Percentiles rank a stretch among this genome's conserved stretches.
phyloP scores from a whole-genome alignment of 2,888 invertebrate genomes.

The Rhodophaea formosa region DNA sequence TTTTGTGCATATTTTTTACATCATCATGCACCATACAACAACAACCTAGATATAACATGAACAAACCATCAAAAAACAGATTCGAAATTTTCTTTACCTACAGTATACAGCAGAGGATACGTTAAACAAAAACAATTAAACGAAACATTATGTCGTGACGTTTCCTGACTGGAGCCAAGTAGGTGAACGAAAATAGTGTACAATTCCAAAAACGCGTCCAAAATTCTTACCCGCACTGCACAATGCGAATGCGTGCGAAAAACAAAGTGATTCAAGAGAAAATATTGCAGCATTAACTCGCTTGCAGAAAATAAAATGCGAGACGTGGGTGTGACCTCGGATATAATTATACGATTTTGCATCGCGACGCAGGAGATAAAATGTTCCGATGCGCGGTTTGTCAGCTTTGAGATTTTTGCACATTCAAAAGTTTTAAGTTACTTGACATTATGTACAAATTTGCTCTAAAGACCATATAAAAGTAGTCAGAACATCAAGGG shows the following conservation, averaged over 20 bases:
- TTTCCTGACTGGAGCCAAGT: constrained; percentile 4
- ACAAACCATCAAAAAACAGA: no score
- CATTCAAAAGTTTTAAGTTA: no score
- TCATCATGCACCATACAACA: no score
- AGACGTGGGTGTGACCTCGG: constrained; percentile 66
- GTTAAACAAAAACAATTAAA: not conserved
- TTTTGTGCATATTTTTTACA: no score
- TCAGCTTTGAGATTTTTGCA: constrained; percentile 12
- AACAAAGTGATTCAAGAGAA: constrained; percentile 38
- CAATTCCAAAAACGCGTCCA: not conserved
- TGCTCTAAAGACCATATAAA: no score
- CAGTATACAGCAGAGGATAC: no score
- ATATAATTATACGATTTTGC: constrained; percentile 67
- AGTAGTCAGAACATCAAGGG: no score
- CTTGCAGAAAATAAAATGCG: constrained; percentile 57
- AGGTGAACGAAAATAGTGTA: constrained; percentile 7
- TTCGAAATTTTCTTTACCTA: no score
- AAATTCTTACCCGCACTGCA: not conserved
- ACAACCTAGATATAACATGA: no score
- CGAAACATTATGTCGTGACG: not conserved
- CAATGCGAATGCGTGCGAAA: constrained; percentile 10
- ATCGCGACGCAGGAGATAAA: constrained; percentile 30
- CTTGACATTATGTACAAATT: no score
- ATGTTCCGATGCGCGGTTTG: not conserved
- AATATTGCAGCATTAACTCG: constrained; percentile 37